These are phyloP conservation scores for Petrocephalus microphthalmus DNA, from an alignment of 2,113 vertebrate genomes.

Conservation along the genomic window DNA sequence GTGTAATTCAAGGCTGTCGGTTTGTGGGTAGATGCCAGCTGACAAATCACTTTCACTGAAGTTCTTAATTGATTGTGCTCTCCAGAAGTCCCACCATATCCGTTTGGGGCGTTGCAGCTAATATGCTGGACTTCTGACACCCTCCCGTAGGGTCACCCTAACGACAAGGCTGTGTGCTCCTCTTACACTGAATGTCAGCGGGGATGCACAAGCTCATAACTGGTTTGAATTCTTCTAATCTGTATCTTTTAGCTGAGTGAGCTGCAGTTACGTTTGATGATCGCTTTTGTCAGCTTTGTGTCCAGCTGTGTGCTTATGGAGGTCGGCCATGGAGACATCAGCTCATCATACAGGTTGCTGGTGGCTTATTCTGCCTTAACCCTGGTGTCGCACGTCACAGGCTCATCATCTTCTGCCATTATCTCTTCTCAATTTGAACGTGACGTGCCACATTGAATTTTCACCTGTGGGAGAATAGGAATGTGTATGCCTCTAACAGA, in stretches of 20 bases:
- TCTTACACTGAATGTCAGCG: neutral
- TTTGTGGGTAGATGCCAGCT: neutral
- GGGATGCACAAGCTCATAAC: neutral
- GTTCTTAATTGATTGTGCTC: neutral
- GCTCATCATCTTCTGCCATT: neutral
- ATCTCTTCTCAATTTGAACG: constrained; percentile 7
- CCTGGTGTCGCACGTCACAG: neutral
- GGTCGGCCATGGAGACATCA: neutral
- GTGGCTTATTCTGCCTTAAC: neutral
- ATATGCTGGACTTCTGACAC: neutral
- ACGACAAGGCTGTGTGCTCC: neutral
- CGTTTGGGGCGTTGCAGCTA: neutral
- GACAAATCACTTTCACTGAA: neutral
- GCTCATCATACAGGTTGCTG: neutral
- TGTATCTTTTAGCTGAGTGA: neutral
- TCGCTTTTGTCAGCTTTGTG: neutral
- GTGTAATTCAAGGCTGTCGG: neutral
- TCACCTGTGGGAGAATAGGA: neutral
- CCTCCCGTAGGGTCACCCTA: neutral
- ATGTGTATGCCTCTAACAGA: neutral
- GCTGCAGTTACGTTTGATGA: neutral
- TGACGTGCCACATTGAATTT: neutral
- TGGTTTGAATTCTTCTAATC: neutral
- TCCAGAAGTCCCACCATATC: neutral
- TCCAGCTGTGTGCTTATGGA: neutral